Evolutionary conservation across 92 coral and sea anemone genomes (phyloP), one percentile per base, ranked within the genome.

Genomic region (Isaurus tuberculatus): DNA sequence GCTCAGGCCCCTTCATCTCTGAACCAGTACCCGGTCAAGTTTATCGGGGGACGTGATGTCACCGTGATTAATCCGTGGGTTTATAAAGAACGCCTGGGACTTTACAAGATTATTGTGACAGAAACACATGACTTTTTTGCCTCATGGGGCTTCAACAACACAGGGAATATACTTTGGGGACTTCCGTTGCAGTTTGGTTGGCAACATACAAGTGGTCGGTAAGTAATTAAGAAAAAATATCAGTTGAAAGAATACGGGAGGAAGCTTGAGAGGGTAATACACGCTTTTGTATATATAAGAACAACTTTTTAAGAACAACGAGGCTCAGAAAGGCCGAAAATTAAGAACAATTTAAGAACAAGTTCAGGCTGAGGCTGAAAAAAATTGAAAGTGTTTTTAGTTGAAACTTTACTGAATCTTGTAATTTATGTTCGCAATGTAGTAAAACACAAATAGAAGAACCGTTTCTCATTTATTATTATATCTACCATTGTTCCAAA

Each of bases 111-210:
- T 14, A 85, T 93, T 78, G 86, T 91, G 3, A 60, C 65, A n/a
- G 40, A 71, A 17, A 93, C 93, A 20, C 63, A 84, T 20, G 75
- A n/a, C 57, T 93, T 83, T 74, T 93, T 93, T 33, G 16, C 70
- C n/a, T 37, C 87, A 64, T 93, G 97, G 97, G 97, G 97, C 5
- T 84, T 85, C 64, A 93, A 93, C 78, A 91, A 93, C 88, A 86
- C 94, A 0, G 97, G 97, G 28, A 93, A 89, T 65, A 83, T 93
- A 16, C 91, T 93, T 26, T 93, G 97, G 97, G 97, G 94, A 26
- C 88, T 93, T 17, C 97, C 97, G 63, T 84, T 93, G 4, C 97
- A 93, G 84, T 93, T 93, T 64, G 94, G 97, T 43, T 93, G 97
- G 95, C 97, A 93, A 58, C 73, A 78, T 92, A 22, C 93, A 4